Evolutionary conservation across 53 echinoderm and acorn worm genomes (phyloP).

Genomic region (Astropecten irregularis): DNA sequence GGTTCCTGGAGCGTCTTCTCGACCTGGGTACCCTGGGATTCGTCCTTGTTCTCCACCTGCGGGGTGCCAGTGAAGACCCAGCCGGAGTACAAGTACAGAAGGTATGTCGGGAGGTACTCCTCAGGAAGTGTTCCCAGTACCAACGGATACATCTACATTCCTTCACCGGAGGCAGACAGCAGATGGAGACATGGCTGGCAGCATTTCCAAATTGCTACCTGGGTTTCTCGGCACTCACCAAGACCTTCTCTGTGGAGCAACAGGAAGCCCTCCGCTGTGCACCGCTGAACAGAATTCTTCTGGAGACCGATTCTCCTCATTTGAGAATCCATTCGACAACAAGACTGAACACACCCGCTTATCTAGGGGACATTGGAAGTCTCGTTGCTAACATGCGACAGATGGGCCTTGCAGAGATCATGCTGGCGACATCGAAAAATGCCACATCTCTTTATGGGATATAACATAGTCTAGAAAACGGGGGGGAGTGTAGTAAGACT

Average conservation of each 20-base stretch:
- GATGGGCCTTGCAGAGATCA: not conserved
- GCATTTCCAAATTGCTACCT: not conserved
- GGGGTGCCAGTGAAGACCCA: not conserved
- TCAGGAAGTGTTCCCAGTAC: slow-evolving; percentile 25
- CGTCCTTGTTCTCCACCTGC: slow-evolving; percentile 51
- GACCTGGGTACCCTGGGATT: slow-evolving; percentile 11
- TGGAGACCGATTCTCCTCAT: slow-evolving; percentile 49
- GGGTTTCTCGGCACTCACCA: not conserved
- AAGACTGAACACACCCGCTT: slow-evolving; percentile 32
- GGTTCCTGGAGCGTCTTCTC: not conserved
- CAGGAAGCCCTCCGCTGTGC: not conserved
- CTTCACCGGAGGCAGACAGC: not conserved
- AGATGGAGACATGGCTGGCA: slow-evolving; percentile 7
- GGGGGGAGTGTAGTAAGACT: no score
- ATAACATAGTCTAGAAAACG: no score
- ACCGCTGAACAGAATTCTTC: not conserved
- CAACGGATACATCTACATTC: slow-evolving; percentile 44
- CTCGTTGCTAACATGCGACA: not conserved
- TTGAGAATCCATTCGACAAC: not conserved
- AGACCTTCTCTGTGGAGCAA: not conserved
- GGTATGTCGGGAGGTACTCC: slow-evolving; percentile 28
- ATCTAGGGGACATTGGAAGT: slow-evolving; percentile 20
- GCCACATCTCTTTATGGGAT: no score
- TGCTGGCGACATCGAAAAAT: not conserved
- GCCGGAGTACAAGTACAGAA: slow-evolving; percentile 18